Percentiles rank a stretch among this genome's conserved stretches.
Evolutionary conservation across 2,888 invertebrate species (phyloP).

Genomic region (Ecdyonurus torrentis): DNA sequence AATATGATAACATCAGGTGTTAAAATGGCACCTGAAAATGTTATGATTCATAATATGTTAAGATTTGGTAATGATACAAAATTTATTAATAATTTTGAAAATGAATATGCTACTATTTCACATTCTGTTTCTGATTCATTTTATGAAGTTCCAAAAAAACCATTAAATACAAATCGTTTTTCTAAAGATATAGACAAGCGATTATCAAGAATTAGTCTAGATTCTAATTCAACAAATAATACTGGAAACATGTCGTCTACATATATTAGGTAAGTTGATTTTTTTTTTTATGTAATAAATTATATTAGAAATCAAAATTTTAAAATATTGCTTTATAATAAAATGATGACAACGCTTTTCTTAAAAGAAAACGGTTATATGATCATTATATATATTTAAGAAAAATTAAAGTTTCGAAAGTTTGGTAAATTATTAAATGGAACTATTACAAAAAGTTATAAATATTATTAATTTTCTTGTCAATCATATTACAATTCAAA

Average conservation of each 20-base stretch:
- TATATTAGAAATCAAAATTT: too few relatives aligned
- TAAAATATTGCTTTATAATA: too few relatives aligned
- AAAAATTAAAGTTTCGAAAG: too few relatives aligned
- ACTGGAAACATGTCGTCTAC: neutral
- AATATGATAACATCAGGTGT: neutral
- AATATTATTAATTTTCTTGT: too few relatives aligned
- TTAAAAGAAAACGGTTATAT: too few relatives aligned
- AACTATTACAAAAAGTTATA: too few relatives aligned
- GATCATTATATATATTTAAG: too few relatives aligned
- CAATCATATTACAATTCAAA: too few relatives aligned
- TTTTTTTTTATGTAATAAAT: too few relatives aligned
- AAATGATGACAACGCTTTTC: too few relatives aligned
- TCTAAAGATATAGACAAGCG: neutral
- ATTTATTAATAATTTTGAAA: neutral
- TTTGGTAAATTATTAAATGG: too few relatives aligned
- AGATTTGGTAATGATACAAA: neutral
- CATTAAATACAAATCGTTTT: neutral
- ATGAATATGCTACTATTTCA: neutral
- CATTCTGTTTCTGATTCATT: neutral
- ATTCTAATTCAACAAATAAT: neutral
- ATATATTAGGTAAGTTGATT: neutral
- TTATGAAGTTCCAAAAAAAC: neutral
- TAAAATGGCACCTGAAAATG: neutral
- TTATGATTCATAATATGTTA: neutral
- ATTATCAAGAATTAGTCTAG: neutral